Base-by-base conservation (phyloP, 2,888 invertebrate genomes). In the Amphimallon solstitiale region DNA sequence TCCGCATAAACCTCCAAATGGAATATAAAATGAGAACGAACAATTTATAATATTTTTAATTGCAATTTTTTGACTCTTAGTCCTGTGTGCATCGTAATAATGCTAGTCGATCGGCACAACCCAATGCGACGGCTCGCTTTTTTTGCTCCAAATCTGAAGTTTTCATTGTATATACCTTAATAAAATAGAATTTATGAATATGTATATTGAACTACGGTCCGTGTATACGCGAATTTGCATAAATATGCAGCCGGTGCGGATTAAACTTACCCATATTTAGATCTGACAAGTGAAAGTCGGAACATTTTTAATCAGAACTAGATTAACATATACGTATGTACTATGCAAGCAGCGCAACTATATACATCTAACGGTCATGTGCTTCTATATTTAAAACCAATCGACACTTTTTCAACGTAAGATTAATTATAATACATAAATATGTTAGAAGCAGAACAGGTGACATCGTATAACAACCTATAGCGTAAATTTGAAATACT, bases 261-360 rank as follows among this genome's bases (percentile, higher is more conserved):
- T 63, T 54, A 63, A 63, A 49, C 52, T 63, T 40, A 63, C 54
- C 52, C 51, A 63, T 63, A 63, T 63, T 63, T 63, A 63, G 63
- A 54, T 63, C 54, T 63, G 63, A 52, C 63, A 63, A 63, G 63
- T 63, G 63, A 63, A 63, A 63, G 63, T 63, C 43, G 63, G 51
- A 54, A 45, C 52, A 63, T 45, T 63, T 63, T 63, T 51, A 61
- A 61, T 61, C 61, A 49, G 37, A 38, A 49, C 38, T 38, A 37
- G 37, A 62, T 45, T 62, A 48, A 62, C 51, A 51, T 51, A 51
- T 21, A n/a, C n/a, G n/a, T n/a, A n/a, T n/a, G n/a, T n/a, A n/a
- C n/a, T n/a, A n/a, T n/a, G n/a, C n/a, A 34, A 51, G 51, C 51
- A 35, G 17, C 51, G 15, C 12, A 49, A n/a, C 34, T 9, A 29